A percentile compares a stretch with the other conserved stretches of the same genome.
phyloP scores from a whole-genome alignment of 2,888 invertebrate genomes.

The Troides aeacus region DNA sequence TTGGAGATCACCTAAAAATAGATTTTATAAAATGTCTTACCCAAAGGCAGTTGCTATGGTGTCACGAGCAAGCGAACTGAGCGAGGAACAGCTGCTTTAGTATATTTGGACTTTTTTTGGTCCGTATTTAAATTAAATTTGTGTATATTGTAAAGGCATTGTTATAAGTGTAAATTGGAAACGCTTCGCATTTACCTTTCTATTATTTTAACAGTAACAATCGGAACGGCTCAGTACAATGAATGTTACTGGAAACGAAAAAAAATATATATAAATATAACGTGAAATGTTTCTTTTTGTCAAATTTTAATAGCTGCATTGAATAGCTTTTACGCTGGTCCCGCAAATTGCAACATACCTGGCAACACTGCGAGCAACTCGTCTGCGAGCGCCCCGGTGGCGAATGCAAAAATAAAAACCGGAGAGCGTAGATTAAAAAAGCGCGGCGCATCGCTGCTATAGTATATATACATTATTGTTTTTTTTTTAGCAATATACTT shows the following conservation, averaged over 20 bases:
- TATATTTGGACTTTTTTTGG: background rate
- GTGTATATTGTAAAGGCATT: background rate
- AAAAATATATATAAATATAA: background rate
- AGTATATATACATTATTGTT: background rate
- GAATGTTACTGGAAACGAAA: background rate
- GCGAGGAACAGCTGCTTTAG: no score
- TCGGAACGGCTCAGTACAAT: constrained; percentile 9
- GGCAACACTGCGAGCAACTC: constrained; percentile 16
- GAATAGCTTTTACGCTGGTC: constrained; percentile 25
- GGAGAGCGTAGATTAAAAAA: constrained; percentile 28
- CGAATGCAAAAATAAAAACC: constrained; percentile 14
- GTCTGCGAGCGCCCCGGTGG: constrained; percentile 13
- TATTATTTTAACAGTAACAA: constrained; percentile 14
- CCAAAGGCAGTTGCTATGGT: no score
- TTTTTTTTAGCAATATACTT: constrained; percentile 14
- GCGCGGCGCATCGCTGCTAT: constrained; percentile 13
- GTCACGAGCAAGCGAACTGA: no score
- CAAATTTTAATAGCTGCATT: constrained; percentile 28
- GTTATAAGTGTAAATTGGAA: constrained; percentile 8
- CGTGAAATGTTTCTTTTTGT: constrained; percentile 20
- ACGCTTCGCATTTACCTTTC: background rate
- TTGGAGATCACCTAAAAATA: no score
- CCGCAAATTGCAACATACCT: constrained; percentile 30
- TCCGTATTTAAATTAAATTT: background rate
- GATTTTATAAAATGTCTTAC: no score